These are phyloP conservation scores for Embiotoca jacksoni DNA, from an alignment of 2,113 vertebrate genomes.

Conservation along the genomic window DNA sequence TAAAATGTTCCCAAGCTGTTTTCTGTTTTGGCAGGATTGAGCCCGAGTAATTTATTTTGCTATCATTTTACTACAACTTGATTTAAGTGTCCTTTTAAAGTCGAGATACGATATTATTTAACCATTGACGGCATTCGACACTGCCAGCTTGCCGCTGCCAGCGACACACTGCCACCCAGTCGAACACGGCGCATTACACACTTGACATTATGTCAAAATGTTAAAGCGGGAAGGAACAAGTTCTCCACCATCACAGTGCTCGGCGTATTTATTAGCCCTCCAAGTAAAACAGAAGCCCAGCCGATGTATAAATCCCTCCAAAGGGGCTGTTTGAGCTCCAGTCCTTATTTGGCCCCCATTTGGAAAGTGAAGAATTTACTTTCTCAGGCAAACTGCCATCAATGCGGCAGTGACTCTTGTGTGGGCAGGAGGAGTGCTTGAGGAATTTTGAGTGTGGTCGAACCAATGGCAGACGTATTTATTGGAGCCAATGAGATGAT, in stretches of 20 bases:
- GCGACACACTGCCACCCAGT: constrained; percentile 35
- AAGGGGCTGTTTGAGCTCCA: constrained; percentile 62
- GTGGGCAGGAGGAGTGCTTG: constrained; percentile 66
- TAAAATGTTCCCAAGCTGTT: constrained; percentile 22
- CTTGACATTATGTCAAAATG: constrained; percentile 60
- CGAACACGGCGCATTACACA: constrained; percentile 41
- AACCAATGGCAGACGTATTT: constrained; percentile 60
- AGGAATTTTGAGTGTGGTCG: constrained; percentile 70
- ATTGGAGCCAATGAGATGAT: constrained; percentile 66
- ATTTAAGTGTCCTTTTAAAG: constrained; percentile 13
- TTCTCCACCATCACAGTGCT: constrained; percentile 26
- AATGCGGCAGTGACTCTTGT: constrained; percentile 62
- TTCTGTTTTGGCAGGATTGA: constrained; percentile 15
- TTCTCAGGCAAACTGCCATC: constrained; percentile 74
- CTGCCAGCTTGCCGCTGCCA: constrained; percentile 20
- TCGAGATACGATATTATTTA: constrained; percentile 31
- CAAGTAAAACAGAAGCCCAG: constrained; percentile 74
- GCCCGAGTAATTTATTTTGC: constrained; percentile 14
- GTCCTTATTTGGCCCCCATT: constrained; percentile 76
- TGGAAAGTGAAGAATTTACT: constrained; percentile 73
- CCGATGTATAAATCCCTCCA: constrained; percentile 60
- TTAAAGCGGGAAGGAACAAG: constrained; percentile 38
- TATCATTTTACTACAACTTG: constrained; percentile 8
- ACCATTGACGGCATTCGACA: not conserved
- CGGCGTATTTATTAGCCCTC: constrained; percentile 52